A percentile compares a stretch with the other conserved stretches of the same genome.
Evolutionary conservation across 2,113 vertebrate genomes (phyloP).

Genomic region (Microcebus murinus): DNA sequence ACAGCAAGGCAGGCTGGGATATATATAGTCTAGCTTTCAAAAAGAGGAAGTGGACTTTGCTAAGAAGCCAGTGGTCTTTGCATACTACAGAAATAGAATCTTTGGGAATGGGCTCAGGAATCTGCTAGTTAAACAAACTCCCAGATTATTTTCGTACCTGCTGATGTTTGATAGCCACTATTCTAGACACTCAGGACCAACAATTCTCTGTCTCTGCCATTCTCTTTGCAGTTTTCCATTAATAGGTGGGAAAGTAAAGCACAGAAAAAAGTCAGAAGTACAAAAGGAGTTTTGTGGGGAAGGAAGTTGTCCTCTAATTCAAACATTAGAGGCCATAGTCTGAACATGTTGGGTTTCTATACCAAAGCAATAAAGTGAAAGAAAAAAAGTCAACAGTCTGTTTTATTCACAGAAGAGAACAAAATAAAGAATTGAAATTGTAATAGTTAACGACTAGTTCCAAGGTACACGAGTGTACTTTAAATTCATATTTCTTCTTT

Average conservation of each 20-base stretch:
- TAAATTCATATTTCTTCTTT: conserved; percentile 6
- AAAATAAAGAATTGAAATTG: not conserved
- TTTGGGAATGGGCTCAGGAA: not conserved
- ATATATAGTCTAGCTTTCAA: too few species aligned
- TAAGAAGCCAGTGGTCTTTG: not conserved
- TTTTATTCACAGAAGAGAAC: not conserved
- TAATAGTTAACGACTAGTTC: not conserved
- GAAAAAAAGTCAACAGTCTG: not conserved
- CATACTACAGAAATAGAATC: not conserved
- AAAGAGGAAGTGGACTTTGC: not conserved
- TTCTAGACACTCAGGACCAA: not conserved
- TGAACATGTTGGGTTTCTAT: not conserved
- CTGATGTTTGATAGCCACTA: not conserved
- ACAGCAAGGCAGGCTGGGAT: not conserved
- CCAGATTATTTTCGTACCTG: not conserved
- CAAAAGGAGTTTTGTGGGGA: not conserved
- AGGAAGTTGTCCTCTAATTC: not conserved
- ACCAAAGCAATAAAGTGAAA: not conserved
- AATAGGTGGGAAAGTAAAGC: not conserved
- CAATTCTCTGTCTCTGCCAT: not conserved
- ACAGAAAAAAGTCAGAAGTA: not conserved
- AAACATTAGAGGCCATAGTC: not conserved
- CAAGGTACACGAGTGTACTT: not conserved
- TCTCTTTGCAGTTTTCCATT: not conserved
- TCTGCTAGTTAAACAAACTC: not conserved